These are phyloP conservation scores for Natator depressus DNA, from an alignment of 2,113 vertebrate genomes.

Conservation along the genomic window DNA sequence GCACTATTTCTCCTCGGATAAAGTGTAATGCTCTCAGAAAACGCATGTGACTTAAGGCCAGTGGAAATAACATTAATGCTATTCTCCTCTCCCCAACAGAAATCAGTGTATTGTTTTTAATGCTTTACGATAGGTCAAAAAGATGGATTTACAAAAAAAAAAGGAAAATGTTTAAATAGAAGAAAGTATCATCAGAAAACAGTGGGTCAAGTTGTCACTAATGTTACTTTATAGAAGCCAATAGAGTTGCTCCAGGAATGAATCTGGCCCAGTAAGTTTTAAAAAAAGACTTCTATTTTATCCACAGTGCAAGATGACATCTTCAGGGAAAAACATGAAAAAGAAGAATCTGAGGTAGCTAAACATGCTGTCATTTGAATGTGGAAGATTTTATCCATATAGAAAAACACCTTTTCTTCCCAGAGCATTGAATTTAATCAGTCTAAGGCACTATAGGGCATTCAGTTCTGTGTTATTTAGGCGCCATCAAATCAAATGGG, in stretches of 20 bases:
- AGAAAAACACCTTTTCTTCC: background rate
- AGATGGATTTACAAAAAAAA: background rate
- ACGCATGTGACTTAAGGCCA: background rate
- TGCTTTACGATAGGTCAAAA: background rate
- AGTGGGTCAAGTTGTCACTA: background rate
- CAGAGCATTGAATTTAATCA: background rate
- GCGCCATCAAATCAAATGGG: background rate
- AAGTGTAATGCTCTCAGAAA: background rate
- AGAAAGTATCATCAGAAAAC: background rate
- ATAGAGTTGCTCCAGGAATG: background rate
- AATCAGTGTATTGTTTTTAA: constrained; percentile 10
- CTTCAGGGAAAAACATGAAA: background rate
- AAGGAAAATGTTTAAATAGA: background rate
- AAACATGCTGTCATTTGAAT: background rate
- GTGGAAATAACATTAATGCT: background rate
- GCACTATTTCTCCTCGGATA: background rate
- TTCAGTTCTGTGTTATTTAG: background rate
- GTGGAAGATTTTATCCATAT: background rate
- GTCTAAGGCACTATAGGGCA: rapidly evolving
- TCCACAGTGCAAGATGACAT: background rate
- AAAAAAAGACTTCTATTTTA: background rate
- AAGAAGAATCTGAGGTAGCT: background rate
- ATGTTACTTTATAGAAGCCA: background rate
- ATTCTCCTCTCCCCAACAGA: background rate
- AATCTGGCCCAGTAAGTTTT: background rate